phyloP scores from a whole-genome alignment of 2,113 vertebrate species.

The Melanocharis versteri region DNA sequence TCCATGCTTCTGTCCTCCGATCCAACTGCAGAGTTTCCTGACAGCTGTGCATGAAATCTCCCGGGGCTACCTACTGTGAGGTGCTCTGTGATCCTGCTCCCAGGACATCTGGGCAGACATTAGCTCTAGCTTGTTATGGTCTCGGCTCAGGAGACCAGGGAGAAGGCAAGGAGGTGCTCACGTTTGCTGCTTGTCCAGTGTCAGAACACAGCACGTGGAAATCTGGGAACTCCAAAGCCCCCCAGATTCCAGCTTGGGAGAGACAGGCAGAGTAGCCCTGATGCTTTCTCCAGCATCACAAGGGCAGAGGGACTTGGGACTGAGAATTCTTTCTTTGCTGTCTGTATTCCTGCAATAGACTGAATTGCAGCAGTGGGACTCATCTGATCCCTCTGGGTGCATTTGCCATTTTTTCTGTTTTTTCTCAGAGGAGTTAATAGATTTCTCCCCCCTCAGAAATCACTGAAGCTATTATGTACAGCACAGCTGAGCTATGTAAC shows the following conservation, averaged over 20 bases:
- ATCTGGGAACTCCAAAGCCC: background rate
- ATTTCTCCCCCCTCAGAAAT: background rate
- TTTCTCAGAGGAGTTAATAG: background rate
- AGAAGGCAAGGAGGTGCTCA: background rate
- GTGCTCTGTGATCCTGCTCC: background rate
- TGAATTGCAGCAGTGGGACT: background rate
- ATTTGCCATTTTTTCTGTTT: background rate
- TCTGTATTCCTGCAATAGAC: background rate
- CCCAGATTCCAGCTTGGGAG: background rate
- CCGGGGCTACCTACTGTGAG: background rate
- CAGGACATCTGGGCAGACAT: too few species aligned
- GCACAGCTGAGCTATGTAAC: background rate
- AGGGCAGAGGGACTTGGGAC: background rate
- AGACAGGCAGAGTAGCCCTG: background rate
- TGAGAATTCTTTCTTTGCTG: background rate
- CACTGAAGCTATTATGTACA: background rate
- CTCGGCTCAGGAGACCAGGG: background rate
- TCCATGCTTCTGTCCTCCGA: background rate
- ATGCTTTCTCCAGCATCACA: background rate
- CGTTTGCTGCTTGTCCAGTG: accelerated
- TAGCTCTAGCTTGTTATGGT: background rate
- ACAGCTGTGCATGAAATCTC: background rate
- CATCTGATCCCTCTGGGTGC: background rate
- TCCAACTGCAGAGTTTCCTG: background rate
- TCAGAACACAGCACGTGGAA: background rate